Conservation (phyloP, 2,888 invertebrate species). For the Augiades crinisus region DNA sequence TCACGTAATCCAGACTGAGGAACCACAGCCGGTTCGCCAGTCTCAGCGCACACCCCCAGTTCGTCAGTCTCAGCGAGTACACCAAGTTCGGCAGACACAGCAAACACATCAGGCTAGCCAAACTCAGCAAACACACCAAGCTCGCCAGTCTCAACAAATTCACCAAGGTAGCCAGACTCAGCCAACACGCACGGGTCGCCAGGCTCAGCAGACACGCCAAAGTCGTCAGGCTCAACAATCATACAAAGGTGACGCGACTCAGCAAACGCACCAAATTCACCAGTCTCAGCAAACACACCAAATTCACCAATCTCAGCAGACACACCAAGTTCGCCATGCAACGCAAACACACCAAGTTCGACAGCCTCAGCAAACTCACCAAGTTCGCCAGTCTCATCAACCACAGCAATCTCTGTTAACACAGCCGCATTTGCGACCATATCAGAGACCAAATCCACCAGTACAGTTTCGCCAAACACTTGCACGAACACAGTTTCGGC, state of each 20-base stretch:
- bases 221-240: too few species aligned
- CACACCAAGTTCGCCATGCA: too few species aligned
- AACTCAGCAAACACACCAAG: background rate
- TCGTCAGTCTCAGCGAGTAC: background rate
- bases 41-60: conserved; percentile 12
- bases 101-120: background rate
- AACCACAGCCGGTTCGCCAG: conserved; percentile 12
- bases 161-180: too few species aligned
- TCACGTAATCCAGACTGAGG: conserved; percentile 20
- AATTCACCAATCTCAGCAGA: background rate
- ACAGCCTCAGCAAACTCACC: background rate
- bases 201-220: too few species aligned
- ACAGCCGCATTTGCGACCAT: background rate
- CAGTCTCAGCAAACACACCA: background rate
- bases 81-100: background rate
- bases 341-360: background rate
- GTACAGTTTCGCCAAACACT: too few species aligned
- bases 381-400: background rate
- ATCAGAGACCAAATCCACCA: background rate
- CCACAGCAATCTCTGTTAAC: too few species aligned
- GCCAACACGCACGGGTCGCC: too few species aligned
- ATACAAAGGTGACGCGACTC: too few species aligned
- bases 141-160: background rate
- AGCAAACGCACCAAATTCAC: background rate
- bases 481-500: background rate